phyloP scores from a whole-genome alignment of 2,797 vertebrate genomes.

The Helostoma temminkii region DNA sequence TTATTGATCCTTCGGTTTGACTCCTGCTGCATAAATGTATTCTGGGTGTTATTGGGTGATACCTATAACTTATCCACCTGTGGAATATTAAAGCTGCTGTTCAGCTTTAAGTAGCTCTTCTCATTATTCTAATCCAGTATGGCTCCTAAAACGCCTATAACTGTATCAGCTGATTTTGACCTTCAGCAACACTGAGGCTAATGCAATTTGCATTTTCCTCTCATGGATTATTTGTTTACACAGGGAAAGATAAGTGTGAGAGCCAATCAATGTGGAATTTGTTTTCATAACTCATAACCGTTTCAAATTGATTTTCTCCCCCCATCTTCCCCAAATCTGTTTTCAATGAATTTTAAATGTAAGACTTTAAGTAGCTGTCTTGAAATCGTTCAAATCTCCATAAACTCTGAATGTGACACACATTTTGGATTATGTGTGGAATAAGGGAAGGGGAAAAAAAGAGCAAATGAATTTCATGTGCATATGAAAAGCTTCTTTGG shows the following conservation, averaged over 20 bases:
- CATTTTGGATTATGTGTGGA: slow-evolving; percentile 67
- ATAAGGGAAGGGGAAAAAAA: slow-evolving; percentile 14
- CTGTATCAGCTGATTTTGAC: slow-evolving; percentile 68
- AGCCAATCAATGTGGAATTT: slow-evolving; percentile 75
- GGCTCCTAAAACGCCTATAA: slow-evolving; percentile 50
- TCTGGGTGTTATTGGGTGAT: slow-evolving; percentile 1
- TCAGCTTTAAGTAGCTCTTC: slow-evolving; percentile 33
- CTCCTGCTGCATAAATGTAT: slow-evolving; percentile 2
- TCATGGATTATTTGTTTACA: slow-evolving; percentile 73
- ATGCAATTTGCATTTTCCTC: slow-evolving; percentile 71
- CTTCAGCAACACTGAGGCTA: slow-evolving; percentile 65
- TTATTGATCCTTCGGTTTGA: slow-evolving; percentile 25
- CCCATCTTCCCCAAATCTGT: slow-evolving; percentile 68
- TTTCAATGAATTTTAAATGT: slow-evolving; percentile 80
- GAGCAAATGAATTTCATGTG: slow-evolving; percentile 69
- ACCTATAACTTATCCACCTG: slow-evolving; percentile 21
- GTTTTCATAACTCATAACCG: slow-evolving; percentile 77
- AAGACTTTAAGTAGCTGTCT: slow-evolving; percentile 66
- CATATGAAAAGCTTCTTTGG: slow-evolving; percentile 68
- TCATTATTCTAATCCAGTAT: slow-evolving; percentile 50
- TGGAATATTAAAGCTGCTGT: slow-evolving; percentile 34
- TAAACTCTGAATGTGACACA: slow-evolving; percentile 67
- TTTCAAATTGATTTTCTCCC: slow-evolving; percentile 71
- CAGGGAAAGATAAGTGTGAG: slow-evolving; percentile 57
- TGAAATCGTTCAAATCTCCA: slow-evolving; percentile 73